A percentile compares a stretch with the other conserved stretches of the same genome.
Evolutionary conservation across 1,140 invertebrate species (phyloP).

Genomic region (Ips nitidus): DNA sequence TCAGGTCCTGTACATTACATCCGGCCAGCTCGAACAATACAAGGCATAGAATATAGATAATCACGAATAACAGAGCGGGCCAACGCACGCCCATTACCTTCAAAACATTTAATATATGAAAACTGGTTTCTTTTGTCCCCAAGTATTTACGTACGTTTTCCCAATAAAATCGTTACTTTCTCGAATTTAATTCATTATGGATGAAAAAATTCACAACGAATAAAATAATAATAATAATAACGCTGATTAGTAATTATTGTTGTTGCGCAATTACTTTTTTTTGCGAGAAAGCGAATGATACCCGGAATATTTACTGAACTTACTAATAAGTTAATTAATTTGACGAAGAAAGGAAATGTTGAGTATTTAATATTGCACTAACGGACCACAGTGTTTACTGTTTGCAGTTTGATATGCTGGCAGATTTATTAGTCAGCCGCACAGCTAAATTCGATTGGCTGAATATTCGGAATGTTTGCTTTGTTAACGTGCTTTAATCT

Average conservation of each 20-base stretch:
- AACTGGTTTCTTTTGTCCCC: conserved; percentile 14
- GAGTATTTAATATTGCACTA: too few relatives aligned
- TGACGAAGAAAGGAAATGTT: too few relatives aligned
- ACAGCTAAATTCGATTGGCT: too few relatives aligned
- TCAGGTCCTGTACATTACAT: conserved; percentile 4
- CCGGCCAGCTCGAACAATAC: conserved; percentile 14
- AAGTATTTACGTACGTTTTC: conserved; percentile 14
- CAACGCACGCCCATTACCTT: conserved; percentile 16
- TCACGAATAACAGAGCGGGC: conserved; percentile 12
- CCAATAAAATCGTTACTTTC: conserved; percentile 11
- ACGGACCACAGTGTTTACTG: too few relatives aligned
- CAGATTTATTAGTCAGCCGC: too few relatives aligned
- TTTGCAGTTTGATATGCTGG: too few relatives aligned
- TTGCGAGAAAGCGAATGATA: neutral
- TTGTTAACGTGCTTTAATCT: too few relatives aligned
- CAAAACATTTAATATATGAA: conserved; percentile 18
- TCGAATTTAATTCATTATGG: neutral
- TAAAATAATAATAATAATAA: neutral
- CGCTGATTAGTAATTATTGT: neutral
- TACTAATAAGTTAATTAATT: neutral
- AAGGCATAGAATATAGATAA: neutral
- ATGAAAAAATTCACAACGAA: neutral
- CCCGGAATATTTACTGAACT: neutral
- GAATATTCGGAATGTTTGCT: too few relatives aligned
- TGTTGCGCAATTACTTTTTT: neutral